Base-by-base conservation (phyloP, 92 coral and sea anemone genomes). In the Ricordea florida region DNA sequence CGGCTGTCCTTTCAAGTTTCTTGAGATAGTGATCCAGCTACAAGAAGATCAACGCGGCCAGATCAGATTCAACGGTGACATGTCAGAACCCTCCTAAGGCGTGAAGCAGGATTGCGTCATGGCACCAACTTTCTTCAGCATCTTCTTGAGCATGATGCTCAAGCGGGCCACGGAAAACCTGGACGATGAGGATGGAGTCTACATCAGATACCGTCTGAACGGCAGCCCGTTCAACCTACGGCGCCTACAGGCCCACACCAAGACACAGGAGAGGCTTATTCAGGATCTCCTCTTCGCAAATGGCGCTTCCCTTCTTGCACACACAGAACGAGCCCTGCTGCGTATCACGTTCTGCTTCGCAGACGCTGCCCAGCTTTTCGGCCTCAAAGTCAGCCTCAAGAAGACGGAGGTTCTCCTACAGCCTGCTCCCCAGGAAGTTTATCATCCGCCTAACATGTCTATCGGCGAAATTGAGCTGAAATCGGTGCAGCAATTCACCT, bases 201-300 rank as follows among this genome's bases (percentile, higher is more conserved):
- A 42, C 35, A 37, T 75, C 59, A 31, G 57, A 31, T 49, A 66
- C 48, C 64, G 70, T 29, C 25, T 62, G 42, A 77, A 57, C 31
- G 84, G 84, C 34, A 44, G 65, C 10, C 80, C 61, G 28, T 67
- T 84, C 76, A 75, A 61, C 31, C 81, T 69, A 25, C 24, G 76
- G 15, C 58, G 85, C 15, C 76, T 78, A 25, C 58, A 69, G 29
- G 64, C 69, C 69, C 78, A 85, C 57, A 57, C 85, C 27, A 78
- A 85, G 62, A 62, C 73, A 0, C 51, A 9, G 74, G 76, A 58
- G 31, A 29, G 32, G 40, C 58, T 62, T 20, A 45, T 62, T 49
- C 74, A 36, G 13, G 82, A 84, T 31, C 21, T 80, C 25, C 45
- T 73, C n/a, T 78, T 78, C 47, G 73, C 79, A 9, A 79, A 69